Evolutionary conservation across 2,888 invertebrate species (phyloP).

Genomic region (Brachypalpus laphriformis): DNA sequence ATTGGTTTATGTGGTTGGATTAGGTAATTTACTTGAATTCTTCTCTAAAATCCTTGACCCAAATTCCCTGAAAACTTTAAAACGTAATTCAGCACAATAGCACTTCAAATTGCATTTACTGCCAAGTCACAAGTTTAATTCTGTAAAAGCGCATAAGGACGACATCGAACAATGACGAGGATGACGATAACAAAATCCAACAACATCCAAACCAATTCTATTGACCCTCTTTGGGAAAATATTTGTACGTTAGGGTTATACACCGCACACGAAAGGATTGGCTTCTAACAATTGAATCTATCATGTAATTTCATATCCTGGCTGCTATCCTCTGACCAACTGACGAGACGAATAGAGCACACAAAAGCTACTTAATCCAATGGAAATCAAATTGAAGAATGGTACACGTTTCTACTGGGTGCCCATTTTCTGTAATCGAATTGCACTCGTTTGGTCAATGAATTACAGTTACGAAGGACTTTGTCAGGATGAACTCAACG

Average conservation of each 20-base stretch:
- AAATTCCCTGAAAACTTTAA: not conserved
- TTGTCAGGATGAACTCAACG: constrained; percentile 2
- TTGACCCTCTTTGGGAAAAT: constrained; percentile 3
- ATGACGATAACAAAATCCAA: not conserved
- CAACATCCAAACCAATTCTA: not conserved
- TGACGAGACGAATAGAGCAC: not conserved
- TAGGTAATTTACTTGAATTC: too few relatives aligned
- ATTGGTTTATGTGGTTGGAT: too few relatives aligned
- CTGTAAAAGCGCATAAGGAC: constrained; percentile 11
- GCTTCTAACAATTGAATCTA: constrained; percentile 2
- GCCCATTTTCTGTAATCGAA: constrained; percentile 17
- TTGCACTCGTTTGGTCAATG: constrained; percentile 20
- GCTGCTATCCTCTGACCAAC: not conserved
- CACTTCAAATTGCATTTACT: constrained; percentile 8
- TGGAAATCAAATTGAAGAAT: constrained; percentile 45
- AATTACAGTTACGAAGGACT: constrained; percentile 8
- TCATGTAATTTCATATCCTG: constrained; percentile 6
- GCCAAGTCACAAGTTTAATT: constrained; percentile 7
- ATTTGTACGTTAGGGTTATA: not conserved
- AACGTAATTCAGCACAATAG: constrained; percentile 5
- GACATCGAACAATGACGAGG: not conserved
- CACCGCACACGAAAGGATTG: not conserved
- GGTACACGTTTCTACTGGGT: not conserved
- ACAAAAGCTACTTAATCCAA: constrained; percentile 18
- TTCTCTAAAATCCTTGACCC: too few relatives aligned